These are phyloP conservation scores for Cotesia typhae DNA, from an alignment of 1,140 invertebrate genomes.

Conservation along the genomic window DNA sequence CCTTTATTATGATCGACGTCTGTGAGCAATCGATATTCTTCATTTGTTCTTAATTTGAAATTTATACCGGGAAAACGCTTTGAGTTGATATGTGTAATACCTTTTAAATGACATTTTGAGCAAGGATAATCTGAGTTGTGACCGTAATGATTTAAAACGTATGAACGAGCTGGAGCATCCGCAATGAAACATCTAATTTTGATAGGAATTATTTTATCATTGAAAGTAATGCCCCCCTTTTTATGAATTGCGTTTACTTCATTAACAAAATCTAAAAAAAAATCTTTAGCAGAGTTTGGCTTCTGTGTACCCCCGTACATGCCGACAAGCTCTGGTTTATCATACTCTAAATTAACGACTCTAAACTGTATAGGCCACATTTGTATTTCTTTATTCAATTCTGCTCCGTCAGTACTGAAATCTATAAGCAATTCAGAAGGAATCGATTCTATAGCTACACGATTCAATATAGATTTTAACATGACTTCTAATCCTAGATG, in stretches of 20 bases:
- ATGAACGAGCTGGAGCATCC: conserved; percentile 37
- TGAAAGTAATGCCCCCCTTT: not conserved
- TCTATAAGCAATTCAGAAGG: conserved; percentile 19
- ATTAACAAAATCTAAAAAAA: conserved; percentile 29
- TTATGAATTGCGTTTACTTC: conserved; percentile 17
- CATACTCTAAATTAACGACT: conserved; percentile 25
- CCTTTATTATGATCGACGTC: conserved; percentile 38
- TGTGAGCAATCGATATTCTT: conserved; percentile 30
- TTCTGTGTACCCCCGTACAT: conserved; percentile 31
- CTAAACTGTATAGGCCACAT: conserved; percentile 21
- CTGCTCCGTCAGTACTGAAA: conserved; percentile 35
- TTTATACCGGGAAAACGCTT: conserved; percentile 13
- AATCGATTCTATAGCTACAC: conserved; percentile 1
- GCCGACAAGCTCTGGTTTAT: conserved; percentile 24
- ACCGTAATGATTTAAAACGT: conserved; percentile 30
- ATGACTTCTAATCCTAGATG: conserved; percentile 30
- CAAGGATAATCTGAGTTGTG: conserved; percentile 31
- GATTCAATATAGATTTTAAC: conserved; percentile 16
- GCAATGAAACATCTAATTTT: conserved; percentile 27
- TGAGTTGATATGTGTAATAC: not conserved
- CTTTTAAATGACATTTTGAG: conserved; percentile 40
- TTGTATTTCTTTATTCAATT: not conserved
- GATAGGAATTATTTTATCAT: conserved; percentile 4
- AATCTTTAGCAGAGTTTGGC: conserved; percentile 12
- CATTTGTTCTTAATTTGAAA: conserved; percentile 24